Base-by-base conservation (phyloP, 2,113 vertebrate species). In the Oncorhynchus keta region DNA sequence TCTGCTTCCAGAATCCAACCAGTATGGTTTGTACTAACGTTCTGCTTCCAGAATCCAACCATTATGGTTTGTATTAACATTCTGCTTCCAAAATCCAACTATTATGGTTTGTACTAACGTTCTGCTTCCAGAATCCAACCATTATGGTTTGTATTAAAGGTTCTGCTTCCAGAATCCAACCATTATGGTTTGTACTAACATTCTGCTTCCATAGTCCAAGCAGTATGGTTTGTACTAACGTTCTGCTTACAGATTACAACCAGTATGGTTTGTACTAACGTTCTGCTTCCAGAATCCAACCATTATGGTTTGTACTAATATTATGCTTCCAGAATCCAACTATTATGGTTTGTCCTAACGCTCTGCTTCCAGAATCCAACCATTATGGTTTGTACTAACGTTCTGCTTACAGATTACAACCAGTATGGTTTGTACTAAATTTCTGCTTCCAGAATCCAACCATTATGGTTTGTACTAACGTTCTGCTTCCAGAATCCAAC, bases 61-160 rank as follows among this genome's bases (percentile, higher is more conserved):
- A 30, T 0, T 30, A 30, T 30, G 3, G 30, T 30, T 30, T 30
- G 30, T 30, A 30, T 3, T 30, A 30, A 30, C 30, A 4, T 30
- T 30, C 30, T 30, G 30, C 4, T 93, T 93, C 93, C 89, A 93
- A 89, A 93, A 91, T 92, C 92, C 89, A 92, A 92, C 92, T 91
- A 92, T 88, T 91, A 90, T 92, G 93, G 92, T 93, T 94, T 92
- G 87, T 86, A 88, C 89, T 91, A 77, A 32, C 57, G 68, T 73
- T 28, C 30, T 57, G 39, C 59, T 32, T 45, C 18, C 70, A 55
- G 4, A 30, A 30, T 74, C 24, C 89, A 92, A 92, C 92, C 91
- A 92, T 89, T 91, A 90, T 91, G 93, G 92, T 93, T 94, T 92
- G 87, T 86, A 88, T 89, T 91, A 79, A 32, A 66, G 39, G n/a